Base-by-base conservation (phyloP, 2,113 vertebrate species). In the Alethe diademata region DNA sequence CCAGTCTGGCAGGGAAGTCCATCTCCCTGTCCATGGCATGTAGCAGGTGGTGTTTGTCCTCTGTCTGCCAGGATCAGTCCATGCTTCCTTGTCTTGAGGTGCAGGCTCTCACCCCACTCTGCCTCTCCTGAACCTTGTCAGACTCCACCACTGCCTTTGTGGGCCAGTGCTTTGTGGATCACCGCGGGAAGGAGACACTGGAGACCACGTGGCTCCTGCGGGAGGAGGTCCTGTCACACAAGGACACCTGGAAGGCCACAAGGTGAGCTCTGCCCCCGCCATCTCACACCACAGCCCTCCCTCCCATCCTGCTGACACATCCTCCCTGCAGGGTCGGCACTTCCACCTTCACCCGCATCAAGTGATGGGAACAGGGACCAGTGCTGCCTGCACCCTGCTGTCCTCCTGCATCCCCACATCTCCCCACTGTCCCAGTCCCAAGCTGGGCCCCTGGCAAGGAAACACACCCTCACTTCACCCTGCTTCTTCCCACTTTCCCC, bases 31-130 rank as follows among this genome's bases (percentile, higher is more conserved):
- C 45, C 45, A 40, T 12, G 8, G 29, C 18, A 35, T 33, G 24
- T 25, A 43, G 16, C 7, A 11, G 6, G 9, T 66, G n/a, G 9
- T 67, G 66, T 40, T 5, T 42, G 12, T 31, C 29, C 24, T 33
- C 18, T 26, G 25, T 6, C 47, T 43, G 31, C 4, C 75, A 50
- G 61, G 8, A 56, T 6, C 9, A 62, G 35, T 7, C 15, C 33
- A 43, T 10, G 33, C 15, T 26, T 17, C 42, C 12, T 19, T 38
- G 4, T 13, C 28, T n/a, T 17, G 19, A 71, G 19, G 13, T 12
- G 19, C 26, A 57, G 17, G 33, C 12, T 19, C 36, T 43, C 16
- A 62, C 5, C 3, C 6, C 0, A 0, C 24, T 50, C 61, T 29
- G 13, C 40, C 26, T 15, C 28, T 14, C 48, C 26, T 2, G 0